Conservation (phyloP, 2,888 invertebrate species). For the Hydriomena furcata region DNA sequence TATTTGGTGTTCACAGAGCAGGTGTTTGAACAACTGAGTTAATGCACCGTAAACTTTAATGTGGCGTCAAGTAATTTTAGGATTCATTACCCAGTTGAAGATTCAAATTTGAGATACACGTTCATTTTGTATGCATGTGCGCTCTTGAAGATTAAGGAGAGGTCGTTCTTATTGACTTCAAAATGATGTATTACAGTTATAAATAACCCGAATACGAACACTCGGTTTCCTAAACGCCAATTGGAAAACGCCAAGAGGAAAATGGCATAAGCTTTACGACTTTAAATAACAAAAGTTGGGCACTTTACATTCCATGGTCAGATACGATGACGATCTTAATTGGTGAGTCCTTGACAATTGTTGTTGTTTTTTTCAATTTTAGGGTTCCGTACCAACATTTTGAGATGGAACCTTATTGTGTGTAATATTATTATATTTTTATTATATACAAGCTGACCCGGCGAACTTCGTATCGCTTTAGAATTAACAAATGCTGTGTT, state of each 20-base stretch:
- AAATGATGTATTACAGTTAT: constrained; percentile 19
- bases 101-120: constrained; percentile 28
- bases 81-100: constrained; percentile 31
- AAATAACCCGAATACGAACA: constrained; percentile 16
- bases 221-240: constrained; percentile 3
- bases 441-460: too few relatives aligned
- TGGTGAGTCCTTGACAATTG: constrained; percentile 13
- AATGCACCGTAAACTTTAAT: constrained; percentile 32
- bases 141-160: constrained; percentile 17
- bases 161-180: constrained; percentile 28
- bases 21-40: constrained; percentile 12
- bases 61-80: constrained; percentile 29
- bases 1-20: too few relatives aligned
- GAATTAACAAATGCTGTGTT: too few relatives aligned
- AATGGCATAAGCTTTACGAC: constrained; percentile 16
- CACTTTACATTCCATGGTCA: constrained; percentile 24
- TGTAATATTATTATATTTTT: too few relatives aligned
- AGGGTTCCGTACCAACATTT: too few relatives aligned
- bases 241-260: constrained; percentile 17
- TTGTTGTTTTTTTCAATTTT: too few relatives aligned
- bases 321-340: constrained; percentile 14
- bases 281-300: constrained; percentile 18
- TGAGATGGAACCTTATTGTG: too few relatives aligned
- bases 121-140: constrained; percentile 13
- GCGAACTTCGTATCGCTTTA: too few relatives aligned